phyloP scores from a whole-genome alignment of 2,888 invertebrate genomes.

The Acanthacorydalis orientalis region DNA sequence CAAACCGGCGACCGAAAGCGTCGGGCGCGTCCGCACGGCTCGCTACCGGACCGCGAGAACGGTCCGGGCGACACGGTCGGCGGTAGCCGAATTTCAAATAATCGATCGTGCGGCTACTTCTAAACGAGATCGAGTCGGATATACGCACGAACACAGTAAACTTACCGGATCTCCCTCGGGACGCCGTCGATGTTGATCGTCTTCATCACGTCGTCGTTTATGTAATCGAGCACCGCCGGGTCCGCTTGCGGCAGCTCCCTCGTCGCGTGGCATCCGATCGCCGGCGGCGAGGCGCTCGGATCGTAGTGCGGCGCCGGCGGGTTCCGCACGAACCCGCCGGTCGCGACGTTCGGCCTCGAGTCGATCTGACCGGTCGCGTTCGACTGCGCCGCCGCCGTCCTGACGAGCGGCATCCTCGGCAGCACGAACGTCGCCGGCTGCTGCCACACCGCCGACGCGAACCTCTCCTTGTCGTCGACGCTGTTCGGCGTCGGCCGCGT shows the following conservation, averaged over 20 bases:
- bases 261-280: slow-evolving; percentile 9
- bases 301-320: slow-evolving; percentile 6
- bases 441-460: slow-evolving; percentile 20
- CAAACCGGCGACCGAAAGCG: too few species aligned
- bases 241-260: slow-evolving; percentile 27
- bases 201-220: slow-evolving; percentile 52
- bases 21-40: too few species aligned
- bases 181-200: slow-evolving; percentile 69
- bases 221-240: slow-evolving; percentile 30
- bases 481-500: neutral
- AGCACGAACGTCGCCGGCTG: slow-evolving; percentile 22
- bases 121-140: too few species aligned
- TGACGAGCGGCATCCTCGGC: slow-evolving; percentile 17
- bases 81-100: too few species aligned
- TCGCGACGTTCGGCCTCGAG: slow-evolving; percentile 25
- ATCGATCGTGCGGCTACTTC: too few species aligned
- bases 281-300: slow-evolving; percentile 8
- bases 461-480: slow-evolving; percentile 15
- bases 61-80: too few species aligned
- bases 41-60: too few species aligned
- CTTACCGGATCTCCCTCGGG: slow-evolving; percentile 53
- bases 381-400: slow-evolving; percentile 20
- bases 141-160: too few species aligned
- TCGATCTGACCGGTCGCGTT: slow-evolving; percentile 24
- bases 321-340: slow-evolving; percentile 1